Evolutionary conservation across 1,140 invertebrate genomes (phyloP).

Genomic region (Anoplophora glabripennis): DNA sequence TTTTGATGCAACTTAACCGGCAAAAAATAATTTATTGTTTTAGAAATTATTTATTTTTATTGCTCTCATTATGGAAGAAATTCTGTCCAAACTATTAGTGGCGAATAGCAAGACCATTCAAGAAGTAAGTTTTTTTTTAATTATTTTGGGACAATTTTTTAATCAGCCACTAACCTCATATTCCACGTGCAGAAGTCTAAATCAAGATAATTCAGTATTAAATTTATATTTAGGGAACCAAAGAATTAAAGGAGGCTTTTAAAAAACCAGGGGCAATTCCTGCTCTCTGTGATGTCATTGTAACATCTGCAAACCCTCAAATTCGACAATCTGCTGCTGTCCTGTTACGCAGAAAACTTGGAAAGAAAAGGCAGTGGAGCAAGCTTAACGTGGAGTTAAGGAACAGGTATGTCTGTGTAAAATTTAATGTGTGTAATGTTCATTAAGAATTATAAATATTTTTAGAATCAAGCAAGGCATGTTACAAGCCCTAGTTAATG

Average conservation of each 20-base stretch:
- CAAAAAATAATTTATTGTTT: no score
- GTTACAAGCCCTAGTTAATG: conserved; percentile 57
- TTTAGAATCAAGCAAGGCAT: conserved; percentile 60
- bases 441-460: conserved; percentile 13
- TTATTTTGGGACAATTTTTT: conserved; percentile 6
- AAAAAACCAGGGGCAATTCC: conserved; percentile 60
- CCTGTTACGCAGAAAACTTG: conserved; percentile 59
- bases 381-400: conserved; percentile 54
- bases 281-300: conserved; percentile 58
- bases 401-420: conserved; percentile 47
- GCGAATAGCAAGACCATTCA: conserved; percentile 54
- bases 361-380: conserved; percentile 61
- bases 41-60: neutral
- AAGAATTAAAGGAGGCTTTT: conserved; percentile 60
- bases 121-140: conserved; percentile 49
- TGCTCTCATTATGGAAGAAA: conserved; percentile 51
- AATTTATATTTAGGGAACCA: conserved; percentile 57
- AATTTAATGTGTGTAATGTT: neutral
- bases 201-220: conserved; percentile 13
- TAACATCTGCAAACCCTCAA: conserved; percentile 55
- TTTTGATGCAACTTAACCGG: no score
- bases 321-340: conserved; percentile 69
- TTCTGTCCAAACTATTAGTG: conserved; percentile 54
- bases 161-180: conserved; percentile 36
- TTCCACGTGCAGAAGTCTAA: conserved; percentile 35